Base-by-base conservation (phyloP, 2,113 vertebrate genomes). In the Clinocottus analis region DNA sequence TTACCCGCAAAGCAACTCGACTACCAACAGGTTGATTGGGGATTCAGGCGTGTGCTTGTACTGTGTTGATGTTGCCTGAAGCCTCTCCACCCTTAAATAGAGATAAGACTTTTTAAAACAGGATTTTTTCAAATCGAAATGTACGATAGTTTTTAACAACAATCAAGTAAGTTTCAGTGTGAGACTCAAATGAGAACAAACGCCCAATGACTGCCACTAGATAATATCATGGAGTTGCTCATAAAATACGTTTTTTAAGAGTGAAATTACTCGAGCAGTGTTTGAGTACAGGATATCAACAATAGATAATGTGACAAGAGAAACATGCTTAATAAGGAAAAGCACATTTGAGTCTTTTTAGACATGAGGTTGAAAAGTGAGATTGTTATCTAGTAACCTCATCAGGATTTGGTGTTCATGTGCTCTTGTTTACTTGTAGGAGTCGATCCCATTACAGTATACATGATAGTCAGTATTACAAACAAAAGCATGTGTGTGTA, bases 391-490 rank as follows among this genome's bases (percentile, higher is more conserved):
- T 31, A 6, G 27, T 5, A 25, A 21, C 53, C 10, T 21, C 25
- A 39, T 65, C 7, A 33, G 27, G 12, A 63, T 37, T 51, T 43
- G 33, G 58, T 12, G 43, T 41, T 17, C 21, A n/a, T 27, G 3
- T 1, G 17, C 5, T 60, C 33, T 39, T n/a, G 3, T 1, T 19
- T 39, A 35, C n/a, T 58, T 41, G 1, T 23, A 27, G 13, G 19
- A n/a, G 19, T 68, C 23, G 17, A 47, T 23, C 29, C 29, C 47
- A 21, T 27, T 49, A 25, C 14, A 45, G 0, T 75, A 55, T 47
- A 41, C 27, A 55, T 55, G 27, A 27, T 74, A 72, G 31, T 75
- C 68, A 80, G 47, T 69, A 56, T 82, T 71, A 43, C 68, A 59
- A 64, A 47, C 45, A 37, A 72, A 65, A 60, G 39, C 29, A 29